A percentile compares a stretch with the other conserved stretches of the same genome.
These are phyloP conservation scores for Hololepta plana DNA, from an alignment of 2,888 invertebrate species.

Conservation along the genomic window DNA sequence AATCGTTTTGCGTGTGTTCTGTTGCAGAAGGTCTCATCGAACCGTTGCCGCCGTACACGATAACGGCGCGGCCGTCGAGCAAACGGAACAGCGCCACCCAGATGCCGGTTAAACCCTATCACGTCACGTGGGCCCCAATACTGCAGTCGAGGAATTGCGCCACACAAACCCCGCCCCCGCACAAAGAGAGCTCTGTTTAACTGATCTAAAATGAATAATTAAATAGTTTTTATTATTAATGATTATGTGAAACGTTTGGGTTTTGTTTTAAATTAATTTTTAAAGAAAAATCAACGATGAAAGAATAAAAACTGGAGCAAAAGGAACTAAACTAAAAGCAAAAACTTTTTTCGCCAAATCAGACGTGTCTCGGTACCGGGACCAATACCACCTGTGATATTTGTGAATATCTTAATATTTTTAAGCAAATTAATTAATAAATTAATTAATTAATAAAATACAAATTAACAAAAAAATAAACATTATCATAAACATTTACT, in stretches of 20 bases:
- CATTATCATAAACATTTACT: slow-evolving; percentile 12
- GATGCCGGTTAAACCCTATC: slow-evolving; percentile 29
- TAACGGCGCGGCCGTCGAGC: slow-evolving; percentile 24
- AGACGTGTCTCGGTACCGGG: slow-evolving; percentile 26
- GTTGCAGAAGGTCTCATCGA: slow-evolving; percentile 22
- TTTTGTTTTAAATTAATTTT: no score
- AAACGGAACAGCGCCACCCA: slow-evolving; percentile 28
- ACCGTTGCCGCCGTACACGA: slow-evolving; percentile 28
- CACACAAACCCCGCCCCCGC: slow-evolving; percentile 26
- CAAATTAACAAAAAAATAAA: slow-evolving; percentile 18
- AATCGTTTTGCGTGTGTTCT: slow-evolving; percentile 5
- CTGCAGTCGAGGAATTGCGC: slow-evolving; percentile 27
- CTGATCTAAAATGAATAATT: no score
- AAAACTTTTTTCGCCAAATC: no score
- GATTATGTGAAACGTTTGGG: no score
- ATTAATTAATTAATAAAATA: not conserved
- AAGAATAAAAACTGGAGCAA: no score
- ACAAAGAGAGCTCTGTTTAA: slow-evolving; percentile 29
- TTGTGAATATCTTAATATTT: slow-evolving; percentile 29
- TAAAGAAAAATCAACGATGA: no score
- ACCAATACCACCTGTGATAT: slow-evolving; percentile 31
- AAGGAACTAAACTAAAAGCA: slow-evolving; percentile 6
- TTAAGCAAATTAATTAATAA: slow-evolving; percentile 15
- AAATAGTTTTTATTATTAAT: no score
- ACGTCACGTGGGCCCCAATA: slow-evolving; percentile 28